Conservation (phyloP, 1,140 invertebrate species). For the Rhynchophorus ferrugineus region DNA sequence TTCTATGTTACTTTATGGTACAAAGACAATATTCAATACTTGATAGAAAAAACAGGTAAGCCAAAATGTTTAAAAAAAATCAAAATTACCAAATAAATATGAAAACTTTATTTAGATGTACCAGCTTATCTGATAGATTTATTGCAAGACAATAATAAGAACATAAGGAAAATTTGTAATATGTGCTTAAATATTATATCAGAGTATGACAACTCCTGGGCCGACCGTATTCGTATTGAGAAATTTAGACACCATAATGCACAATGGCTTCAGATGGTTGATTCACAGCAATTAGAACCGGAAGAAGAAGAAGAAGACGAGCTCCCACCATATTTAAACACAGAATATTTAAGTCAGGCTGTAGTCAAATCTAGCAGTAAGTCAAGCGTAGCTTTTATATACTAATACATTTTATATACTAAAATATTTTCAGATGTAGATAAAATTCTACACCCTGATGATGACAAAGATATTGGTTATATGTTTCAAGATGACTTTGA, state of each 20-base stretch:
- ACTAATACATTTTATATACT: no score
- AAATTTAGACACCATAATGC: conserved; percentile 95
- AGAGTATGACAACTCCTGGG: conserved; percentile 85
- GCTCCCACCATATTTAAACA: conserved; percentile 61
- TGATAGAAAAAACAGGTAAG: conserved; percentile 65
- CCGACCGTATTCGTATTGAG: conserved; percentile 84
- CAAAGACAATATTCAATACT: conserved; percentile 69
- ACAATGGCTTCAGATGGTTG: conserved; percentile 95
- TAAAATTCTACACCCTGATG: neutral
- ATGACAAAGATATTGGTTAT: neutral
- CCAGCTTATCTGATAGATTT: conserved; percentile 95
- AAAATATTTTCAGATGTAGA: no score
- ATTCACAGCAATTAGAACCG: conserved; percentile 43
- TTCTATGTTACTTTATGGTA: conserved; percentile 90
- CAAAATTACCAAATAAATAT: neutral
- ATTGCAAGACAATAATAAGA: conserved; percentile 93
- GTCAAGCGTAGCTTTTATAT: neutral
- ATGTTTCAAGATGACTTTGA: neutral
- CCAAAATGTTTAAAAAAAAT: neutral
- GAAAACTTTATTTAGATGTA: conserved; percentile 50
- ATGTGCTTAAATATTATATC: conserved; percentile 87
- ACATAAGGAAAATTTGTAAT: conserved; percentile 88
- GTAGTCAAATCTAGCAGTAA: conserved; percentile 40
- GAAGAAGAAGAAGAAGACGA: conserved; percentile 58
- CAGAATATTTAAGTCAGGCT: conserved; percentile 62